Percentiles rank a stretch among this genome's conserved stretches.
These are phyloP conservation scores for Scomber scombrus DNA, from an alignment of 2,113 vertebrate species.

Conservation along the genomic window DNA sequence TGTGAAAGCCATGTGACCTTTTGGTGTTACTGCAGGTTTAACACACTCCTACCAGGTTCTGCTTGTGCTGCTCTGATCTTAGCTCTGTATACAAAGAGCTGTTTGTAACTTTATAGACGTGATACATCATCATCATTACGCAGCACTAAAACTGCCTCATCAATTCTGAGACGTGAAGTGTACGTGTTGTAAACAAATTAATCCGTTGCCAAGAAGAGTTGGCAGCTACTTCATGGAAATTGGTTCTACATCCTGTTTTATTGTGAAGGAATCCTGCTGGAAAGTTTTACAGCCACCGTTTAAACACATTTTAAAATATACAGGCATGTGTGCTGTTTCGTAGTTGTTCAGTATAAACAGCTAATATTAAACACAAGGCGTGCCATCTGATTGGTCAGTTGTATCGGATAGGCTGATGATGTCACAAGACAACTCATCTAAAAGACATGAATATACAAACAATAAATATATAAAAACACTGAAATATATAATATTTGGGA, in stretches of 20 bases:
- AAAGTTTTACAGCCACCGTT: background rate
- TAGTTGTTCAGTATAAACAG: too few relatives aligned
- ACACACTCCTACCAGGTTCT: slow-evolving; percentile 52
- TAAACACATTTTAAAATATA: too few relatives aligned
- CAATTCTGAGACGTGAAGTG: background rate
- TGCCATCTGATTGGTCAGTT: too few relatives aligned
- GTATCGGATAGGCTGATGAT: too few relatives aligned
- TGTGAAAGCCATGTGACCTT: slow-evolving; percentile 40
- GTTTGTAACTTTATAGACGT: slow-evolving; percentile 51
- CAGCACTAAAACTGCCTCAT: background rate
- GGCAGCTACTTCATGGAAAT: background rate
- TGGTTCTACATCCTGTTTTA: background rate
- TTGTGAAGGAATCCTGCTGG: background rate
- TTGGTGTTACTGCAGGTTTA: slow-evolving; percentile 52
- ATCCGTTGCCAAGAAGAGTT: background rate
- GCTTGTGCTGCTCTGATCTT: slow-evolving; percentile 40
- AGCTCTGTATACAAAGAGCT: slow-evolving; percentile 44
- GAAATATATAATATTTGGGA: too few relatives aligned
- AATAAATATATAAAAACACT: too few relatives aligned
- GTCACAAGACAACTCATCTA: too few relatives aligned
- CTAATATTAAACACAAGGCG: too few relatives aligned
- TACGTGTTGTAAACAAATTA: slow-evolving; percentile 5
- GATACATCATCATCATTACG: slow-evolving; percentile 44
- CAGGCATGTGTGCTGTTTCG: too few relatives aligned
- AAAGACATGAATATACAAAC: too few relatives aligned